Evolutionary conservation across 30 jellyfish, hydroid and myxozoan genomes (phyloP).

Genomic region (Mastigias papua): DNA sequence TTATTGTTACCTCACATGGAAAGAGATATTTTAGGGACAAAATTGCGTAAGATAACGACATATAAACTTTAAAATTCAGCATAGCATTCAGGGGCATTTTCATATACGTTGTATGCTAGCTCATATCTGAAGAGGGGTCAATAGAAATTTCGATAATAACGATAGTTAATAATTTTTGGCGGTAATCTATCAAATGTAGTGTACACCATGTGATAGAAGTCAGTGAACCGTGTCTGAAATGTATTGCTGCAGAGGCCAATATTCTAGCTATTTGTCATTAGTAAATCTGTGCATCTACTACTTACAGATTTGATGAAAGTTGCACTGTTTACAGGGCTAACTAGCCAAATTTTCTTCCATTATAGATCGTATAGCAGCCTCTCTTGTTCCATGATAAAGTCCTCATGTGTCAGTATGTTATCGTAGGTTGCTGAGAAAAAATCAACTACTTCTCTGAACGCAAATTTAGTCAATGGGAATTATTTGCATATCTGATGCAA

Average conservation of each 20-base stretch:
- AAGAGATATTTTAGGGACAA: constrained; percentile 13
- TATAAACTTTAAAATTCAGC: not conserved
- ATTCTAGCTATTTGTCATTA: constrained; percentile 31
- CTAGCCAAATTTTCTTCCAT: constrained; percentile 25
- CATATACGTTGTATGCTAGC: not conserved
- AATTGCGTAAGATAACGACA: not conserved
- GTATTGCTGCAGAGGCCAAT: constrained; percentile 19
- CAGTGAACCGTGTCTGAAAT: constrained; percentile 22
- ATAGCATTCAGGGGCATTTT: constrained; percentile 9
- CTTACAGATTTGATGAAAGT: constrained; percentile 15
- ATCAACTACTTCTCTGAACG: constrained; percentile 58
- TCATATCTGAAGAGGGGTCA: not conserved
- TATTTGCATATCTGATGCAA: constrained; percentile 40
- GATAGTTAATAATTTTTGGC: constrained; percentile 37
- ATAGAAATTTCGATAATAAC: constrained; percentile 37
- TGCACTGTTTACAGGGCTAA: not conserved
- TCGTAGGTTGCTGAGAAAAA: constrained; percentile 34
- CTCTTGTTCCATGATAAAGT: constrained; percentile 29
- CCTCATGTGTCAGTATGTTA: constrained; percentile 30
- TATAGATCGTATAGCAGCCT: constrained; percentile 28
- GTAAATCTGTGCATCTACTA: constrained; percentile 19
- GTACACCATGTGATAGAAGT: constrained; percentile 46
- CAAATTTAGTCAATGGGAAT: constrained; percentile 49
- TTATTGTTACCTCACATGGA: constrained; percentile 21
- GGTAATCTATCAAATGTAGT: constrained; percentile 7